Evolutionary conservation across 2,113 vertebrate genomes (phyloP).

Genomic region (Oreochromis aureus): DNA sequence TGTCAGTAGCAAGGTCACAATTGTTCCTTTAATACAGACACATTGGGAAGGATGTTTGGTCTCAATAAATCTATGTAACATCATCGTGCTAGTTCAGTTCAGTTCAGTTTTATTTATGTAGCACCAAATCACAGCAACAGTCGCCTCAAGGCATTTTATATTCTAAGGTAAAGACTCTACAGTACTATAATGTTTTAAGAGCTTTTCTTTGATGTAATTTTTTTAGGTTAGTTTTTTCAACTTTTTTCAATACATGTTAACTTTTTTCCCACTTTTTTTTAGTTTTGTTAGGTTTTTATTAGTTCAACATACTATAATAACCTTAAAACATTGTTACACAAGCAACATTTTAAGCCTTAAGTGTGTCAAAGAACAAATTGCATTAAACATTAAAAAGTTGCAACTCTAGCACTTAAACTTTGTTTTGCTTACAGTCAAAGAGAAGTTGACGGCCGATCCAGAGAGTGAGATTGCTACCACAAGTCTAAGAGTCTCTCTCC

Average conservation of each 20-base stretch:
- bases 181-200: neutral
- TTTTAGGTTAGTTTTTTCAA: neutral
- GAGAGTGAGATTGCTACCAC: constrained; percentile 99
- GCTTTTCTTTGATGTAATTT: neutral
- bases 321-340: neutral
- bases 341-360: neutral
- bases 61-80: neutral
- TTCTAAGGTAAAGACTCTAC: neutral
- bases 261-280: neutral
- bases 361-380: neutral
- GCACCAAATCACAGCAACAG: neutral
- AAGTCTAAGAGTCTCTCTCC: constrained; percentile 92
- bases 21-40: neutral
- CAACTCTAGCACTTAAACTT: neutral
- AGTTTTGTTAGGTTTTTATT: neutral
- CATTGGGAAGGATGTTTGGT: neutral
- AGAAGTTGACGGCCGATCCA: constrained; percentile 94
- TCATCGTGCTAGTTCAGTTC: neutral
- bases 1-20: neutral
- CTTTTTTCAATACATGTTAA: neutral
- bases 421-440: constrained; percentile 82
- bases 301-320: neutral
- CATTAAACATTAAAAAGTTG: neutral
- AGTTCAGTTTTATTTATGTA: neutral
- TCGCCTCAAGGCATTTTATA: neutral